phyloP scores from a whole-genome alignment of 2,113 vertebrate species.

The Phocoena sinus region DNA sequence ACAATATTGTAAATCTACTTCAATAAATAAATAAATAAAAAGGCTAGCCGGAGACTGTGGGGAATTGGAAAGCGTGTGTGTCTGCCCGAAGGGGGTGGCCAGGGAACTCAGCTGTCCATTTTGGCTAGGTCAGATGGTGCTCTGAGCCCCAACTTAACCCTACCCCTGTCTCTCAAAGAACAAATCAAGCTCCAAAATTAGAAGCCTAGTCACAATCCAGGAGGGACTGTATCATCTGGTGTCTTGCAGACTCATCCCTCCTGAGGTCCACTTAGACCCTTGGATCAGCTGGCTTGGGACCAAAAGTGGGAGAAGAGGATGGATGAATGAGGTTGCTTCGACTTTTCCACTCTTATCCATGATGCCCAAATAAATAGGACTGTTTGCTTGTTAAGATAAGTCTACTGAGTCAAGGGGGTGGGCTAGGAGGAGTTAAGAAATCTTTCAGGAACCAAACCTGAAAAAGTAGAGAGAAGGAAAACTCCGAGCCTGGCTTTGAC shows the following conservation, averaged over 20 bases:
- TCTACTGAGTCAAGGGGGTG: background rate
- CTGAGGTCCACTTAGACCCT: background rate
- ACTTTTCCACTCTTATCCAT: background rate
- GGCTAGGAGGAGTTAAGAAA: background rate
- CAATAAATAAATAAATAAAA: background rate
- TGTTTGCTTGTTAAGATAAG: background rate
- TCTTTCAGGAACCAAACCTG: background rate
- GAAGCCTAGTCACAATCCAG: accelerated
- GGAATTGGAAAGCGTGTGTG: accelerated
- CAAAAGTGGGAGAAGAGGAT: background rate
- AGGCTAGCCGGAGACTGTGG: background rate
- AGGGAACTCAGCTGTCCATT: background rate
- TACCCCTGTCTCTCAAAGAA: background rate
- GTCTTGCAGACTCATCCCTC: background rate
- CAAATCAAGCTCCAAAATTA: background rate
- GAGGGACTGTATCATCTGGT: background rate
- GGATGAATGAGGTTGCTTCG: background rate
- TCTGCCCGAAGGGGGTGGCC: background rate
- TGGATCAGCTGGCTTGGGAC: too few species aligned
- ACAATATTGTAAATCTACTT: background rate
- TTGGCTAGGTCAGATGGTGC: too few species aligned
- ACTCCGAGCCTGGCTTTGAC: background rate
- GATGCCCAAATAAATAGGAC: background rate
- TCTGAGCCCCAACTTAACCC: background rate
- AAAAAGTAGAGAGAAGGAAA: background rate